These are phyloP conservation scores for Sarcophaga subvicina DNA, from an alignment of 2,888 invertebrate species.

Conservation along the genomic window DNA sequence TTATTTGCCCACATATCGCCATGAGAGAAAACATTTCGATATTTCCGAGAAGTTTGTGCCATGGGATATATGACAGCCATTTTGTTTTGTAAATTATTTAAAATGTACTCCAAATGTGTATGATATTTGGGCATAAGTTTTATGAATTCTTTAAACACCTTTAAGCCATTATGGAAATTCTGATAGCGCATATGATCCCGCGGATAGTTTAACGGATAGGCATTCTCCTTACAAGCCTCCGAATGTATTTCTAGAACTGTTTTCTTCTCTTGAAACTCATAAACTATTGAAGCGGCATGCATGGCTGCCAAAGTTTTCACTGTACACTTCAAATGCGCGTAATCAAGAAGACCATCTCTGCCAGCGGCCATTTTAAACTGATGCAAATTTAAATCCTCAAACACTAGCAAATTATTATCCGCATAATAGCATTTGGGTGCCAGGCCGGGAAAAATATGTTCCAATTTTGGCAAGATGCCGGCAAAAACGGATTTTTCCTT, in stretches of 20 bases:
- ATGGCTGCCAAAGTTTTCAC: slow-evolving; percentile 80
- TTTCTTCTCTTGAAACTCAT: slow-evolving; percentile 75
- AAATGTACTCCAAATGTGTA: slow-evolving; percentile 72
- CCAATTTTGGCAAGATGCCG: slow-evolving; percentile 80
- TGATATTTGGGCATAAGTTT: slow-evolving; percentile 77
- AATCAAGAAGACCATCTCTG: slow-evolving; percentile 77
- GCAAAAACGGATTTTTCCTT: slow-evolving; percentile 82
- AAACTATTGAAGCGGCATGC: slow-evolving; percentile 82
- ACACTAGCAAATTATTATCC: slow-evolving; percentile 79
- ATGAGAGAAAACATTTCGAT: slow-evolving; percentile 81
- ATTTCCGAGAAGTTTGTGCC: slow-evolving; percentile 77
- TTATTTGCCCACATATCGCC: slow-evolving; percentile 83
- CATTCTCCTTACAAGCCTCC: slow-evolving; percentile 78
- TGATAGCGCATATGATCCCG: slow-evolving; percentile 73
- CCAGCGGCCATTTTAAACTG: slow-evolving; percentile 76
- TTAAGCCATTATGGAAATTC: slow-evolving; percentile 75
- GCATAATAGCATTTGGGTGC: slow-evolving; percentile 81
- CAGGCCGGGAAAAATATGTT: slow-evolving; percentile 72
- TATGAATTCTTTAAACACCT: slow-evolving; percentile 76
- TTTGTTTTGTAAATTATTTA: slow-evolving; percentile 72
- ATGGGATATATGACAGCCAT: slow-evolving; percentile 75
- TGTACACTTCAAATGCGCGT: slow-evolving; percentile 80
- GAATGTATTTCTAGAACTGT: slow-evolving; percentile 74
- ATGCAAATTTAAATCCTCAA: slow-evolving; percentile 81
- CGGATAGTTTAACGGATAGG: slow-evolving; percentile 77